Base-by-base conservation (phyloP, 2,113 vertebrate genomes). In the Bostrychus sinensis region DNA sequence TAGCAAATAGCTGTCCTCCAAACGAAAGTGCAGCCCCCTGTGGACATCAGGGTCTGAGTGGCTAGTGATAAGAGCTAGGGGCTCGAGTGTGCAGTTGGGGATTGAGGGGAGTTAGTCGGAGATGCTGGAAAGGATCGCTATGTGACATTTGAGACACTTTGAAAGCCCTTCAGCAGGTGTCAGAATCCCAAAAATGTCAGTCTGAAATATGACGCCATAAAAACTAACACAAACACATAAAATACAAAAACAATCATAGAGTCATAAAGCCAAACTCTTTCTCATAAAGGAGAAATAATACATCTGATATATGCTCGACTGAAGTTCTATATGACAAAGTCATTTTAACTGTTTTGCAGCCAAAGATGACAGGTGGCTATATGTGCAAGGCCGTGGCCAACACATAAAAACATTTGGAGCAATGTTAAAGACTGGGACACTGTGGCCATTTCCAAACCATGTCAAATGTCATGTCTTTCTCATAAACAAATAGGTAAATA, bases 111-210 rank as follows among this genome's bases (percentile, higher is more conserved):
- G 59, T 71, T 72, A 59, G 43, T 50, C 42, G 46, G 79, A 22
- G 80, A 75, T 81, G 89, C 76, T 86, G 87, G 72, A 83, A 75
- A 62, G 81, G 76, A 80, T 86, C 50, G 82, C 85, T 77, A 85
- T 19, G 1, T 0, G 89, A 91, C 69, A 93, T 48, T 41, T 75
- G 91, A 95, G 89, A 92, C 84, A 80, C 75, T 81, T 70, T 39
- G 75, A 75, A 82, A 85, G 81, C 84, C 39, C 69, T 58, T 45
- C 84, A 87, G 70, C 67, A 78, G 81, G 87, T 92, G 90, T 88
- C 79, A 90, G 78, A 88, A 90, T 89, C 65, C 71, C 53, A 75
- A 57, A 72, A 72, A 85, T 88, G 61, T 46, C 56, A 34, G 56
- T 58, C 77, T 58, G 85, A 82, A 92, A 91, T 20, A 22, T 69